These are phyloP conservation scores for Tethya wilhelma DNA, from an alignment of 37 sponge, comb jelly and placozoan species.

Conservation along the genomic window DNA sequence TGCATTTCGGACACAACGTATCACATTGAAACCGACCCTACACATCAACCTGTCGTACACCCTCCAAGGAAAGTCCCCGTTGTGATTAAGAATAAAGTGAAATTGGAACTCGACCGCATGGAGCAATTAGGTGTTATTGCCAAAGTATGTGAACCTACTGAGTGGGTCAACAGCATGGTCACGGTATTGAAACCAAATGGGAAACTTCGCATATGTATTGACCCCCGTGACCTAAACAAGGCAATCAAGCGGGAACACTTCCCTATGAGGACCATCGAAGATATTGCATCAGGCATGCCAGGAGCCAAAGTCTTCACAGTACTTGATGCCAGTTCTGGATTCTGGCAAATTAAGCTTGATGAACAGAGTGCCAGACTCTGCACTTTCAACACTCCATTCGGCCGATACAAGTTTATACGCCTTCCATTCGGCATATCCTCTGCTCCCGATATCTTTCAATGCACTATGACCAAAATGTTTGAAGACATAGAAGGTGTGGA, in stretches of 20 bases:
- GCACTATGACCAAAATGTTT: conserved; percentile 32
- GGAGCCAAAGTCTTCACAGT: conserved; percentile 44
- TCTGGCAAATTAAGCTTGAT: conserved; percentile 55
- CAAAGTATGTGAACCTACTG: conserved; percentile 51
- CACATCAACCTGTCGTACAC: conserved; percentile 22
- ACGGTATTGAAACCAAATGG: conserved; percentile 47
- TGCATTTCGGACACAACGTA: conserved; percentile 9
- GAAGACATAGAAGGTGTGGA: conserved; percentile 30
- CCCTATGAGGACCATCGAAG: conserved; percentile 53
- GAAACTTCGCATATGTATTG: conserved; percentile 46
- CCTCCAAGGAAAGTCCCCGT: conserved; percentile 46
- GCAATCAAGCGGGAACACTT: conserved; percentile 47
- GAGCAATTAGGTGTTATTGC: conserved; percentile 29
- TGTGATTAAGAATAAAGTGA: conserved; percentile 7
- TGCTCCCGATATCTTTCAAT: conserved; percentile 25
- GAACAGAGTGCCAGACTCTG: conserved; percentile 22
- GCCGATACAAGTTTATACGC: conserved; percentile 8
- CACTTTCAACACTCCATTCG: conserved; percentile 70
- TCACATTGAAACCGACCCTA: conserved; percentile 4
- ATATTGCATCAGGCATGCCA: conserved; percentile 33
- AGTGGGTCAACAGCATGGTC: conserved; percentile 58
- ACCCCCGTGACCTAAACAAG: conserved; percentile 54
- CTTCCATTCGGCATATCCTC: conserved; percentile 28
- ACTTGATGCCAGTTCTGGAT: conserved; percentile 53
- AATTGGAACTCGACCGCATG: conserved; percentile 45